These are phyloP conservation scores for Thripadectes ignobilis DNA, from an alignment of 2,797 vertebrate genomes.

Conservation along the genomic window DNA sequence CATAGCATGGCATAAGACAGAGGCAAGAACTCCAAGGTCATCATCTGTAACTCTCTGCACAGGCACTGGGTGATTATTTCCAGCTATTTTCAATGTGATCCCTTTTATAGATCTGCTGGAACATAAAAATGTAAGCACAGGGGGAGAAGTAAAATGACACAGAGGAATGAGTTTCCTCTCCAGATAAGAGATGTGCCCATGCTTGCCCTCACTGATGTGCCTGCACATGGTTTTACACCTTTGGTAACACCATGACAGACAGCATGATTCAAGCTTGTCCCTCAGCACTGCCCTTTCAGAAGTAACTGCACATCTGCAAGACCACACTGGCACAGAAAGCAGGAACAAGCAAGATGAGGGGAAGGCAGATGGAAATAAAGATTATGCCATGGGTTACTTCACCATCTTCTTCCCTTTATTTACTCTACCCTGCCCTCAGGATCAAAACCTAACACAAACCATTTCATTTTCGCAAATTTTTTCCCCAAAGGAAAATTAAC, in stretches of 20 bases:
- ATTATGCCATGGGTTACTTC: neutral
- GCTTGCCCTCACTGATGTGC: neutral
- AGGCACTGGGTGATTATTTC: conserved; percentile 72
- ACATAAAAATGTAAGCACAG: neutral
- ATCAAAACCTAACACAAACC: neutral
- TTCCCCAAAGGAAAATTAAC: neutral
- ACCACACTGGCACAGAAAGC: neutral
- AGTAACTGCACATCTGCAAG: neutral
- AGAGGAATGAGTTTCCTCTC: neutral
- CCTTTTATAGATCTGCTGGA: conserved; percentile 4
- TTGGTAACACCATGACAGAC: rapidly evolving
- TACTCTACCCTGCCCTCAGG: neutral
- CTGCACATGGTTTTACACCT: neutral
- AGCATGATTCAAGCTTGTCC: neutral
- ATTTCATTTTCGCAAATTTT: neutral
- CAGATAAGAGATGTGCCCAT: rapidly evolving
- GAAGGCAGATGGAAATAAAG: neutral
- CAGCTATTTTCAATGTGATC: conserved; percentile 77
- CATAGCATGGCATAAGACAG: conserved; percentile 58
- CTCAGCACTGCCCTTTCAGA: neutral
- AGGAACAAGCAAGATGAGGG: neutral
- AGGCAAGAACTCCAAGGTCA: conserved; percentile 75
- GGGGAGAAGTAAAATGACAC: neutral
- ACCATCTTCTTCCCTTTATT: neutral
- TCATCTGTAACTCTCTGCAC: conserved; percentile 76